These are phyloP conservation scores for Zele albiditarsus DNA, from an alignment of 2,888 invertebrate species.

Conservation along the genomic window DNA sequence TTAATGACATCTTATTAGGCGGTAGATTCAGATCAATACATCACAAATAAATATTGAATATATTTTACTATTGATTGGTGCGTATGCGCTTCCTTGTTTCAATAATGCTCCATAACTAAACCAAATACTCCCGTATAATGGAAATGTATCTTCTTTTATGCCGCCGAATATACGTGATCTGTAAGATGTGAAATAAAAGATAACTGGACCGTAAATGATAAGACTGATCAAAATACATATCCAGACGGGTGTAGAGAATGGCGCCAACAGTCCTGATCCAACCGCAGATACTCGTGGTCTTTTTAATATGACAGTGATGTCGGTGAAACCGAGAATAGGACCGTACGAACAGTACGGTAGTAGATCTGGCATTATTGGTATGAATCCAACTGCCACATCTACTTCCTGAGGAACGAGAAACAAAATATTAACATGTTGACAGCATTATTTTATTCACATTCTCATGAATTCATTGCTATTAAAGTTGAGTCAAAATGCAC, in stretches of 20 bases:
- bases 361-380: slow-evolving; percentile 80
- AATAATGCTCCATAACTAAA: slow-evolving; percentile 90
- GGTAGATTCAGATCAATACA: not conserved
- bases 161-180: slow-evolving; percentile 71
- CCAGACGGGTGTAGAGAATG: slow-evolving; percentile 84
- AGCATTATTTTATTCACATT: too few relatives aligned
- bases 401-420: slow-evolving; percentile 76
- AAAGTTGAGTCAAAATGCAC: too few relatives aligned
- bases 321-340: slow-evolving; percentile 81
- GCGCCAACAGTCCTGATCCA: slow-evolving; percentile 87
- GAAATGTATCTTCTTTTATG: slow-evolving; percentile 73
- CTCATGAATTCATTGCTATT: too few relatives aligned
- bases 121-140: slow-evolving; percentile 85
- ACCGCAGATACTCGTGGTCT: slow-evolving; percentile 87
- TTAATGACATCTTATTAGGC: not conserved
- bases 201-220: slow-evolving; percentile 84
- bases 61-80: slow-evolving; percentile 84
- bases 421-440: slow-evolving; percentile 18
- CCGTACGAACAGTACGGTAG: slow-evolving; percentile 76
- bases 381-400: slow-evolving; percentile 86
- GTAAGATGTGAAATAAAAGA: slow-evolving; percentile 79
- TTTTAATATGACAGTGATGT: slow-evolving; percentile 87
- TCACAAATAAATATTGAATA: not conserved
- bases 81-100: slow-evolving; percentile 88
- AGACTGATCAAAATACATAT: slow-evolving; percentile 83